Base-by-base conservation (phyloP, 2,797 vertebrate genomes). In the Enteromius thamalakanensis region DNA sequence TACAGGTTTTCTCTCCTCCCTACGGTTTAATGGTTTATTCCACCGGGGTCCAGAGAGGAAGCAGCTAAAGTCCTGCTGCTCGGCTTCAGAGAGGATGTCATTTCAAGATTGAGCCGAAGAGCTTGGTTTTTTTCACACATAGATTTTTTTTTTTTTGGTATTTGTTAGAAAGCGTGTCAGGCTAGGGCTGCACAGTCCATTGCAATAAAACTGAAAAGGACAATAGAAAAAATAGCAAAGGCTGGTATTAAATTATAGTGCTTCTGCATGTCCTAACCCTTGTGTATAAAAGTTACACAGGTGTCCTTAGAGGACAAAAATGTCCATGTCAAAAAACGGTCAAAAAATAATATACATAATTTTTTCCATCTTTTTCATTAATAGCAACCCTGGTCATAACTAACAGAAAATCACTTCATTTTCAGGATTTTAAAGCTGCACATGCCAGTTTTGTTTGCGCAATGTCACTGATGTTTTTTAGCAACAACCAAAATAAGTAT, bases 1-100 rank as follows among this genome's bases (percentile, higher is more conserved):
- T 90, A 94, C 95, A 95, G 95, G 93, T 93, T 95, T 94, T 95
- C 92, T 94, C 94, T 94, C 95, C 96, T 97, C 97, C 96, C 96
- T 92, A 96, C 60, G 93, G 96, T 97, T 97, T 97, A 97, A 97
- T 96, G 95, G 94, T 94, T 86, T 94, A 94, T 95, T 96, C 96
- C 96, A 87, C 91, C 70, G 95, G 71, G 95, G 96, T 91, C 93
- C 93, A 89, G 93, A 95, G 94, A 96, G 96, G 96, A 98, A 97
- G 95, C 94, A 94, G 94, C 92, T 95, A 94, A 96, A 96, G 96
- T 96, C 96, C 95, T 90, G 90, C 95, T 94, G 95, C 80, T 93
- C 94, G 92, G 90, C 91, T 92, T 94, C 95, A 94, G 95, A 95
- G 94, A 96, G 95, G 95, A 96, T 96, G 95, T 92, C 94, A 94